Evolutionary conservation across 2,888 invertebrate genomes (phyloP).

Genomic region (Torymus aiolomorphi): DNA sequence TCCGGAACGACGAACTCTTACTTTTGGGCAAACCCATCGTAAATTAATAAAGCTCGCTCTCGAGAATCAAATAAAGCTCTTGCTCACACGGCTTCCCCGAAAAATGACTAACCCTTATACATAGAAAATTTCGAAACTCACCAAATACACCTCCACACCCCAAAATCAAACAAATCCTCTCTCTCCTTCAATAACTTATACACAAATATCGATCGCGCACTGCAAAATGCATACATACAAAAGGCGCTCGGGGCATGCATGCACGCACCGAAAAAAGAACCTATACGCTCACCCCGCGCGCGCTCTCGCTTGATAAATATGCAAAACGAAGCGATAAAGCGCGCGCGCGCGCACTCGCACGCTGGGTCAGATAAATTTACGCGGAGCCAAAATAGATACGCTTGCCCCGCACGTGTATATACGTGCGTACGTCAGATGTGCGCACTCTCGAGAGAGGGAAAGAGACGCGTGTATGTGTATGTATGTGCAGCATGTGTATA

Average conservation of each 20-base stretch:
- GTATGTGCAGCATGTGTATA: not conserved
- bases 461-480: not conserved
- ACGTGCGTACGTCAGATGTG: no score
- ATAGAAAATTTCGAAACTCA: no score
- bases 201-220: no score
- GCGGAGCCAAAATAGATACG: constrained; percentile 43
- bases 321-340: constrained; percentile 25
- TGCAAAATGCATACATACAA: not conserved
- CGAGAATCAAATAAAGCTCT: no score
- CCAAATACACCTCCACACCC: no score
- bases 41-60: not conserved
- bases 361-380: constrained; percentile 53
- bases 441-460: not conserved
- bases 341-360: constrained; percentile 10
- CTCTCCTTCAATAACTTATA: no score
- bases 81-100: no score
- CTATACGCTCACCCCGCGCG: not conserved
- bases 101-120: no score
- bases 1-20: constrained; percentile 18
- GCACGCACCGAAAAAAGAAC: not conserved
- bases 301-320: constrained; percentile 28
- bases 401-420: not conserved
- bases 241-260: not conserved
- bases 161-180: no score
- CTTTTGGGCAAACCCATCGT: not conserved